Evolutionary conservation across 2,888 invertebrate genomes (phyloP).

Genomic region (Adelognathus sp.): DNA sequence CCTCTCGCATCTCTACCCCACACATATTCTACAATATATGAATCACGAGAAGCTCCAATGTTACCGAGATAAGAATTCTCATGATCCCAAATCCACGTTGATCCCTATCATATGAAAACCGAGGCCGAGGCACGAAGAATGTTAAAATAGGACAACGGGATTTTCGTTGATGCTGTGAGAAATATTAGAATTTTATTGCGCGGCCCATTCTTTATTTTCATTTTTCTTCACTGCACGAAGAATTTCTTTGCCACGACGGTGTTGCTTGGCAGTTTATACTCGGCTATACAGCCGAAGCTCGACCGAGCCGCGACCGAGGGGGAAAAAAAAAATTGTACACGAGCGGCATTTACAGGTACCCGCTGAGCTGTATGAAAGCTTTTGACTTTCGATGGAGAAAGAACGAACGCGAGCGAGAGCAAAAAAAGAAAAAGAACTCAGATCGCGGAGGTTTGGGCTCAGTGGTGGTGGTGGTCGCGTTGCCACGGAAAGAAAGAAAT

Average conservation of each 20-base stretch:
- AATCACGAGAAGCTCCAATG: conserved; percentile 2
- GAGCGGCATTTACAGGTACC: conserved; percentile 33
- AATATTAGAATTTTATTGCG: conserved; percentile 42
- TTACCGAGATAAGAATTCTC: neutral
- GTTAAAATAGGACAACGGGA: neutral
- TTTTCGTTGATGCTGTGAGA: neutral
- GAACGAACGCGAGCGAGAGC: conserved; percentile 3
- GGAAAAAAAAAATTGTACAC: conserved; percentile 26
- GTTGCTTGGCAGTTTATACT: no score
- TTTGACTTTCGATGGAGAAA: conserved; percentile 8
- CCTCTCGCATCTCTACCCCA: neutral
- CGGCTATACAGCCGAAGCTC: no score
- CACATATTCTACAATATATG: neutral
- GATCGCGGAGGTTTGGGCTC: conserved; percentile 2
- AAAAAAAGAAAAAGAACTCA: neutral
- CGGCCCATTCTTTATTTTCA: neutral
- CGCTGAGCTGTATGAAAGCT: conserved; percentile 30
- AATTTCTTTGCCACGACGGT: conserved; percentile 26
- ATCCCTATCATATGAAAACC: neutral
- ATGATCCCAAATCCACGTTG: neutral
- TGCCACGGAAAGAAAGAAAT: conserved; percentile 6
- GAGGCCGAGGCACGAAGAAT: neutral
- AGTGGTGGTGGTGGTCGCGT: neutral
- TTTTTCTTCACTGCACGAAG: neutral
- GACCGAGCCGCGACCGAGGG: no score